Evolutionary conservation across 2,888 invertebrate species (phyloP), one percentile per base, ranked within the genome.

Genomic region (Diarsia brunnea): DNA sequence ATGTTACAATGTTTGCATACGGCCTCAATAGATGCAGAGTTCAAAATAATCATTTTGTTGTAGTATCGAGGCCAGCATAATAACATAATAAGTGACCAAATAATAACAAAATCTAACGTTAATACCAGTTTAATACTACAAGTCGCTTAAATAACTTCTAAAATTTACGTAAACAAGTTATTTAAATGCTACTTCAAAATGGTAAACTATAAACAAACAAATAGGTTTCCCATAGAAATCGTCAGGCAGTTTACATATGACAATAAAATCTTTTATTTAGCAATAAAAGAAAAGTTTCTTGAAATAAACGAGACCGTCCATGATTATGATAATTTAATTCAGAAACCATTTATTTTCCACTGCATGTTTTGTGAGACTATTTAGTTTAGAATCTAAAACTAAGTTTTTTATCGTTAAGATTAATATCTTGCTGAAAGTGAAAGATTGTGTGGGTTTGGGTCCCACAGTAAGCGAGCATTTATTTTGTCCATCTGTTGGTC

Each of bases 321-420:
- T 63, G 51, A 73, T 84, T 82, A 82, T 86, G 82, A 63, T 27
- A 84, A 85, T 85, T 67, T 51, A 11, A 79, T 85, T 79, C 84
- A 78, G n/a, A 73, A 79, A 66, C 53, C 61, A 82, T 81, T 75
- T 81, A 55, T 69, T 68, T 63, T 82, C 38, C 14, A 67, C 74
- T 70, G 75, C 61, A 74, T 75, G 47, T 65, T 74, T 70, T 68
- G 31, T 67, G 64, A 45, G 45, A 12, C 66, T 31, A 58, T 74
- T 75, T 67, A 58, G 68, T 69, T 66, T 61, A 61, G 31, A 53
- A 53, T 66, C 7, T 63, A 21, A 72, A 66, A 75, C 7, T 60
- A 38, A 55, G 31, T 69, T 69, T 31, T 38, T 74, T 71, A 45
- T 65, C 49, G 16, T 58, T 45, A 71, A 72, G 71, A 81, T 82